Percentiles rank a stretch among this genome's conserved stretches.
phyloP scores from a whole-genome alignment of 92 coral and sea anemone genomes.

The Siderastrea radians region DNA sequence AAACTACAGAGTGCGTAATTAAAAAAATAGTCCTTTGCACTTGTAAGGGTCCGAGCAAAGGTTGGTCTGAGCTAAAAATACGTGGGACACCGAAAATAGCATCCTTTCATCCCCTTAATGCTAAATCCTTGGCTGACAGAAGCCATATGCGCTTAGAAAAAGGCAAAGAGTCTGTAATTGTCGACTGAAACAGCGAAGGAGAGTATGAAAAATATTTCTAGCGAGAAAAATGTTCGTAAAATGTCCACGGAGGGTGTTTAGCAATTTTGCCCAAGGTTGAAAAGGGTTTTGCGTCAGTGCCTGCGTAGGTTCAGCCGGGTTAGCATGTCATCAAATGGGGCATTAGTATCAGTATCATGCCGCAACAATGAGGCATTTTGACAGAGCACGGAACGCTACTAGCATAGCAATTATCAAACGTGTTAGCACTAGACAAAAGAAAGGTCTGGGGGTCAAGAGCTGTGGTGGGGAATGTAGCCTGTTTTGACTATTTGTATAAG shows the following conservation, averaged over 20 bases:
- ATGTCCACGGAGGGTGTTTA: slow-evolving; percentile 10
- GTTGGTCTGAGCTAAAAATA: slow-evolving; percentile 45
- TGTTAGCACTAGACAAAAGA: slow-evolving; percentile 54
- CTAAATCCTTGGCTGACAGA: slow-evolving; percentile 41
- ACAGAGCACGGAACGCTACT: slow-evolving; percentile 51
- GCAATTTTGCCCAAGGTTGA: slow-evolving; percentile 17
- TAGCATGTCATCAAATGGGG: slow-evolving; percentile 48
- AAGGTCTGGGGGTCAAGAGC: slow-evolving; percentile 70
- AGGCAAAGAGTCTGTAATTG: not conserved
- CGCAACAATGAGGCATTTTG: slow-evolving; percentile 45
- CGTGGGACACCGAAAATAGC: slow-evolving; percentile 36
- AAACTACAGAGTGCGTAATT: slow-evolving; percentile 15
- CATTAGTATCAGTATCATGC: slow-evolving; percentile 45
- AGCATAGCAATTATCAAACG: slow-evolving; percentile 63
- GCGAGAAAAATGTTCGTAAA: slow-evolving; percentile 18
- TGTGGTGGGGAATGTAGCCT: slow-evolving; percentile 38
- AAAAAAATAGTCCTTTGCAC: slow-evolving; percentile 30
- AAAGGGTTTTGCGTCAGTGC: slow-evolving; percentile 46
- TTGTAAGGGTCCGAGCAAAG: slow-evolving; percentile 18
- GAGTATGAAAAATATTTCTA: slow-evolving; percentile 5
- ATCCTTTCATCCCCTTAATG: slow-evolving; percentile 34
- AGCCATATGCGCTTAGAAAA: slow-evolving; percentile 16
- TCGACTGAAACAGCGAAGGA: not conserved
- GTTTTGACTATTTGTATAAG: slow-evolving; percentile 50
- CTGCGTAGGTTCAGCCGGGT: slow-evolving; percentile 51